Conservation (phyloP, 2,797 vertebrate species). For the Squalus acanthias region DNA sequence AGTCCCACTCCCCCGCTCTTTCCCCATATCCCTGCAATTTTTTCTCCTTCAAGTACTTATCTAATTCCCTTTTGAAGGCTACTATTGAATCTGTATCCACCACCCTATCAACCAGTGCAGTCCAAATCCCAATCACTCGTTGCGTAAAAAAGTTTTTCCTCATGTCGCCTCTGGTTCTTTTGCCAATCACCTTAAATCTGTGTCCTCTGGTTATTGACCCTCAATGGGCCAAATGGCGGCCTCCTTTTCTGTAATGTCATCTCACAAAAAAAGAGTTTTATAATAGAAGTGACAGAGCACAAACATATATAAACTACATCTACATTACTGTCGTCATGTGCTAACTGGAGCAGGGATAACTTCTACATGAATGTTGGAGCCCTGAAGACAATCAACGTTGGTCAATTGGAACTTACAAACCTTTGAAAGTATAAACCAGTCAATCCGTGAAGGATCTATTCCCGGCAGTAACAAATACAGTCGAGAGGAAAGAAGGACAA, state of each 20-base stretch:
- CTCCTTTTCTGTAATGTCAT: too few relatives aligned
- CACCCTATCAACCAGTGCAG: too few relatives aligned
- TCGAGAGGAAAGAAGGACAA: neutral
- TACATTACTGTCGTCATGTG: neutral
- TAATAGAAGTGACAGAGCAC: neutral
- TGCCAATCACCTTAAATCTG: too few relatives aligned
- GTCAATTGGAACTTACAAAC: neutral
- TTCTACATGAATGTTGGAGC: neutral
- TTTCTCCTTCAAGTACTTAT: neutral
- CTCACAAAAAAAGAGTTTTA: neutral
- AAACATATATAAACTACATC: neutral
- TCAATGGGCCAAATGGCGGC: too few relatives aligned
- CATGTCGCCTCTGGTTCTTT: too few relatives aligned
- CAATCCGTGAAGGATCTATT: neutral
- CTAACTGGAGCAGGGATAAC: neutral
- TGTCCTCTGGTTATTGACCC: too few relatives aligned
- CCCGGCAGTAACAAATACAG: neutral
- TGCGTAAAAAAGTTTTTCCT: too few relatives aligned
- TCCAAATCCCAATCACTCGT: too few relatives aligned
- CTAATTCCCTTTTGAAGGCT: neutral
- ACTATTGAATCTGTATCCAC: too few relatives aligned
- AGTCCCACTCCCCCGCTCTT: neutral
- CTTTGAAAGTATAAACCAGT: constrained; percentile 13
- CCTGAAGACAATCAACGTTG: neutral
- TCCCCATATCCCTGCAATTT: neutral